Evolutionary conservation across 2,888 invertebrate genomes (phyloP).

Genomic region (Parnassius glacialis): DNA sequence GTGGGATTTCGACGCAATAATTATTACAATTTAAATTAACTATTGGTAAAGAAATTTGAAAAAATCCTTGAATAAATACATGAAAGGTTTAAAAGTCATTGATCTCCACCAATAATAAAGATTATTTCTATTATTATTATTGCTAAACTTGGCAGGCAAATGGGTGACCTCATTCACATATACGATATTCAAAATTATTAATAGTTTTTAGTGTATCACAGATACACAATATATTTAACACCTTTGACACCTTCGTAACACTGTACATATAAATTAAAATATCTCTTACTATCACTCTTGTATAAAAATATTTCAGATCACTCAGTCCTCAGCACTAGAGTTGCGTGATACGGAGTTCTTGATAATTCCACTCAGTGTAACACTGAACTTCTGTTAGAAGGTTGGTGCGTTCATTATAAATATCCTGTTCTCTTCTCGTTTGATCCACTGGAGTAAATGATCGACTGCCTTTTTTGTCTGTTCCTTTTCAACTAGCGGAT

Average conservation of each 20-base stretch:
- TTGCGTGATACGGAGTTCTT: slow-evolving; percentile 52
- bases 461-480: slow-evolving; percentile 93
- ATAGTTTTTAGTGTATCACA: not conserved
- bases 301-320: not conserved
- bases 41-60: too few relatives aligned
- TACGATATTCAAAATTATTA: too few relatives aligned
- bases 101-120: too few relatives aligned
- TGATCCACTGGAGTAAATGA: slow-evolving; percentile 95
- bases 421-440: slow-evolving; percentile 93
- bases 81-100: too few relatives aligned
- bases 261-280: not conserved
- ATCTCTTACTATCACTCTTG: not conserved
- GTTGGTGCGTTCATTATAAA: slow-evolving; percentile 93
- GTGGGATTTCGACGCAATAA: too few relatives aligned
- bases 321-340: slow-evolving; percentile 43
- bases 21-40: too few relatives aligned
- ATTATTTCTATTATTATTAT: too few relatives aligned
- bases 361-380: slow-evolving; percentile 53
- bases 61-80: too few relatives aligned
- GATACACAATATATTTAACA: not conserved
- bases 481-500: slow-evolving; percentile 92
- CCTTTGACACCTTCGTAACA: not conserved
- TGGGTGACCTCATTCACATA: too few relatives aligned
- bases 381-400: slow-evolving; percentile 79
- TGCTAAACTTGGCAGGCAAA: too few relatives aligned